Base-by-base conservation (phyloP, 2,888 invertebrate genomes). In the Ormyrus nitidulus region DNA sequence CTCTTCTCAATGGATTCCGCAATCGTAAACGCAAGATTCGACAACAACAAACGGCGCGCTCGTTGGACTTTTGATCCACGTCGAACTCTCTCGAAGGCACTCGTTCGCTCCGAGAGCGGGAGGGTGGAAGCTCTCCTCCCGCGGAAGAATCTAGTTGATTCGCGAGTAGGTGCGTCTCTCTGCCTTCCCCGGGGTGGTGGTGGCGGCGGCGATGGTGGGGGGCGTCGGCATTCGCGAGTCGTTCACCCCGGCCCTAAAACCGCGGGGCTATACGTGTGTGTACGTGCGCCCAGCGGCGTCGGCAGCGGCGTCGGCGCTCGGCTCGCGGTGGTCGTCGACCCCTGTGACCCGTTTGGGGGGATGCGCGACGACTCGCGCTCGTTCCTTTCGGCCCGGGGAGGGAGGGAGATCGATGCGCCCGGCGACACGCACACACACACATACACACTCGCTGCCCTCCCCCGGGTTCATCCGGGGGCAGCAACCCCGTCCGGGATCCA, bases 401-500 rank as follows among this genome's bases (percentile, higher is more conserved):
- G 83, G 85, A 83, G 86, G 86, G 87, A 89, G 87, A 90, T 90
- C 90, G 89, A 90, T 90, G 88, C 81, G 74, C 72, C 80, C 81
- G 34, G 73, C 81, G 73, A 73, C 77, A 0, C 5, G 11, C 59
- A 81, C 76, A 81, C 82, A 70, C 77, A 56, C 65, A 66, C 70
- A 77, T 76, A 65, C 54, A 75, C 69, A 53, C 76, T 56, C 77
- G 82, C 72, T 49, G 53, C 71, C 80, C 81, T 66, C 8, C 49
- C 83, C 84, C 85, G 87, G 87, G 88, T 88, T 89, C 89, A 87
- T 84, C 86, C 86, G 87, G 89, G 89, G 90, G 89, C 88, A 88
- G 87, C 88, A 88, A 86, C 89, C 90, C 87, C 89, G 88, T 89
- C 89, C 88, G 89, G 89, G 88, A 34, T 34, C 84, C 85, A 74